A percentile compares a stretch with the other conserved stretches of the same genome.
Conservation (phyloP, 1,140 invertebrate species). For the Centruroides sculpturatus region DNA sequence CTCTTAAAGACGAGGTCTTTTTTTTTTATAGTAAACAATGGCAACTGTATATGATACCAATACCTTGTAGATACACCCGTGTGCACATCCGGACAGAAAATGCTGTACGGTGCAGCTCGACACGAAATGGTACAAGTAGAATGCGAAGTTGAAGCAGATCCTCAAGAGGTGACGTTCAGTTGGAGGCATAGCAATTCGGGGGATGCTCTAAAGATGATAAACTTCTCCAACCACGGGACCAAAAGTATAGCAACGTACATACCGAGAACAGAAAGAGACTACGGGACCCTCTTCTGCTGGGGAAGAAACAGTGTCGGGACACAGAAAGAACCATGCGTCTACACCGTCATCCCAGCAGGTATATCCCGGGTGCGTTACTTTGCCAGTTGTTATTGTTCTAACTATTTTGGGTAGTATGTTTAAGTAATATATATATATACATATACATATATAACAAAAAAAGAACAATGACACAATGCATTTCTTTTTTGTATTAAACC, state of each 20-base stretch:
- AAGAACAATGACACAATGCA: too few species aligned
- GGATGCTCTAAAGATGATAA: not conserved
- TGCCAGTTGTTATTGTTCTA: too few species aligned
- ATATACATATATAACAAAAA: too few species aligned
- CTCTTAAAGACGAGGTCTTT: too few species aligned
- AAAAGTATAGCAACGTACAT: slow-evolving; percentile 8
- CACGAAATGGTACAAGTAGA: slow-evolving; percentile 46
- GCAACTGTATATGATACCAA: too few species aligned
- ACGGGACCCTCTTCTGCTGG: slow-evolving; percentile 22
- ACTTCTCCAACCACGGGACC: slow-evolving; percentile 3
- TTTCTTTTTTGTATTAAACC: too few species aligned
- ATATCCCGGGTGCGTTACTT: not conserved
- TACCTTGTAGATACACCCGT: slow-evolving; percentile 33
- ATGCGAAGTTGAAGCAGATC: slow-evolving; percentile 24
- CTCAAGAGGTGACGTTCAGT: slow-evolving; percentile 15
- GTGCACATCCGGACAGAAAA: slow-evolving; percentile 51
- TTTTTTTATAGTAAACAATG: too few species aligned
- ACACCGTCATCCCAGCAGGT: slow-evolving; percentile 21
- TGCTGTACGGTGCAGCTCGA: slow-evolving; percentile 55
- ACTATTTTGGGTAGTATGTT: too few species aligned
- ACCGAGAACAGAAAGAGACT: slow-evolving; percentile 16
- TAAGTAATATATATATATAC: too few species aligned
- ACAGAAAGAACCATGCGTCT: slow-evolving; percentile 22
- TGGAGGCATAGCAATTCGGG: slow-evolving; percentile 18
- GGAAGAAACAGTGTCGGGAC: slow-evolving; percentile 20